Percentiles rank a stretch among this genome's conserved stretches.
phyloP scores from a whole-genome alignment of 2,888 invertebrate species.

The Oithona nana region DNA sequence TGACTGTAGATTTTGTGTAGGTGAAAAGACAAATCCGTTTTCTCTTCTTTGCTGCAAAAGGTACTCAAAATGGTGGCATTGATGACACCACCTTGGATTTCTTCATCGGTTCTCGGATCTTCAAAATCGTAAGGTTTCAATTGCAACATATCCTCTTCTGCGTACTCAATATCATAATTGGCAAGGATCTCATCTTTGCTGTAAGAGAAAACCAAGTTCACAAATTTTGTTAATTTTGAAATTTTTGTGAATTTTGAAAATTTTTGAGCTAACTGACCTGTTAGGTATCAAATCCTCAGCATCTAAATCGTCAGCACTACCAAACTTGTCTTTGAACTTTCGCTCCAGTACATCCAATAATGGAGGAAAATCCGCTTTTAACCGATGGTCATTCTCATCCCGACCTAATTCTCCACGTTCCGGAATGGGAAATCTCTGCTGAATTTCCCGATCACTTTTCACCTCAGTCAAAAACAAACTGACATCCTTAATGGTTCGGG shows the following conservation, averaged over 20 bases:
- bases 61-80: slow-evolving; percentile 30
- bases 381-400: slow-evolving; percentile 19
- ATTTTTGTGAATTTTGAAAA: no score
- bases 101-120: not conserved
- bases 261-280: no score
- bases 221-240: no score
- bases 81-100: not conserved
- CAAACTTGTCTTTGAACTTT: no score
- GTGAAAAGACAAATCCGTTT: slow-evolving; percentile 42
- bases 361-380: slow-evolving; percentile 20
- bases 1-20: slow-evolving; percentile 49
- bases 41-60: slow-evolving; percentile 40
- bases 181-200: slow-evolving; percentile 1
- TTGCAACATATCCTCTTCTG: not conserved
- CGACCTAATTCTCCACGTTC: slow-evolving; percentile 20
- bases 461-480: slow-evolving; percentile 38
- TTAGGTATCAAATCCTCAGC: slow-evolving; percentile 5
- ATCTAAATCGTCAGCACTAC: not conserved
- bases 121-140: not conserved
- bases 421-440: slow-evolving; percentile 27
- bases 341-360: slow-evolving; percentile 20
- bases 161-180: not conserved
- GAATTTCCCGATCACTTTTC: slow-evolving; percentile 36
- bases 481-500: slow-evolving; percentile 38
- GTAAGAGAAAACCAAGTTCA: no score